A percentile compares a stretch with the other conserved stretches of the same genome.
Evolutionary conservation across 2,113 vertebrate species (phyloP).

Genomic region (Nesogale talazaci): DNA sequence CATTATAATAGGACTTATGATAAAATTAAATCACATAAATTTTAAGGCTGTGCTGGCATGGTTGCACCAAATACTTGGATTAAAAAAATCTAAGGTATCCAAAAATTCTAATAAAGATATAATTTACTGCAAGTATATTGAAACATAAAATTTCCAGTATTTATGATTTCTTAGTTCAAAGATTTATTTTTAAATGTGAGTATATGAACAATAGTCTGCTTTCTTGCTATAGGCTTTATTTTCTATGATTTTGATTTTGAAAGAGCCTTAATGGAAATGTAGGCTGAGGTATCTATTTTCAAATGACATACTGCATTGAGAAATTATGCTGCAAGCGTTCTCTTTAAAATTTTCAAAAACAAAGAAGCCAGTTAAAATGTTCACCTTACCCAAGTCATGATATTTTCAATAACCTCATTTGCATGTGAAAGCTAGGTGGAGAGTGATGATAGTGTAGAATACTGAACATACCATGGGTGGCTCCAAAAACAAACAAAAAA

Average conservation of each 20-base stretch:
- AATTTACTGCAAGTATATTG: not conserved
- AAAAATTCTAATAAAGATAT: not conserved
- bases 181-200: slow-evolving; percentile 2
- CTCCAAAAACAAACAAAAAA: no score
- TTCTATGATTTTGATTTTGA: not conserved
- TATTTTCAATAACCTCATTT: no score
- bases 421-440: no score
- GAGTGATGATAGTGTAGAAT: no score
- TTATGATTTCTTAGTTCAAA: not conserved
- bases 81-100: not conserved
- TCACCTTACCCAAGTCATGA: no score
- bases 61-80: not conserved
- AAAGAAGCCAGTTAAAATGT: no score
- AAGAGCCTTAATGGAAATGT: not conserved
- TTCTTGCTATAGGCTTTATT: not conserved
- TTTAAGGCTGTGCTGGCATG: not conserved
- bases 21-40: slow-evolving; percentile 59
- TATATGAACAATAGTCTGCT: not conserved
- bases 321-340: no score
- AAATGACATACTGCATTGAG: not conserved
- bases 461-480: no score
- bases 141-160: not conserved
- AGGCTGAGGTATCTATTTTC: not conserved
- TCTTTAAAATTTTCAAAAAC: no score
- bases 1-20: slow-evolving; percentile 27